Evolutionary conservation across 2,888 invertebrate species (phyloP), one percentile per base, ranked within the genome.

Genomic region (Hypomecis atomaria): DNA sequence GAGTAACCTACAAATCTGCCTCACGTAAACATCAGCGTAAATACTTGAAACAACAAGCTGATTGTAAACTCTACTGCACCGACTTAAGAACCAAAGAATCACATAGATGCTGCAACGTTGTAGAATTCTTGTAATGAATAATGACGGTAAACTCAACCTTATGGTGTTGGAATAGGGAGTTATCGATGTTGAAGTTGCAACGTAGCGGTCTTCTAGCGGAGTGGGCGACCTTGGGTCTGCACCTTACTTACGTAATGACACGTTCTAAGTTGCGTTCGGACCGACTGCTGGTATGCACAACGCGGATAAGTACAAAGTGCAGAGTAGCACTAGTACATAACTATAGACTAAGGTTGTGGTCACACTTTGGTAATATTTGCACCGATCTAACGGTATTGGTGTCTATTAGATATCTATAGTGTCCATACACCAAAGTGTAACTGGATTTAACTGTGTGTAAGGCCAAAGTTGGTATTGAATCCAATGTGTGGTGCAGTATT

Each of bases 211-310:
- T 74, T 73, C 72, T 58, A 60, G 61, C 42, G 44, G 60, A 60
- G 76, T 75, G 72, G 78, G 58, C 73, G 83, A 82, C 82, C 83
- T 82, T 82, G 81, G 69, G 61, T 71, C 63, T 57, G 68, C 66
- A 64, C 65, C 57, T 61, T 65, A 53, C 70, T 82, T 81, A 79
- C 80, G 82, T 81, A 65, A 65, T 53, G 65, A 3, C 55, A 72
- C 75, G 71, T 72, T 76, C 75, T 64, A 69, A 72, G 71, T 66
- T 69, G 69, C 65, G 71, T 67, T 70, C 43, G 34, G 56, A 40
- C 45, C 47, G 47, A 59, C 53, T 59, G 45, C 42, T 45, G 56
- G 38, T 47, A 59, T 66, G 59, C 62, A 42, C 49, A 40, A 42
- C 37, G 55, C 45, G 9, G 47, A 58, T 59, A 55, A 50, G 43